Conservation (phyloP, 2,888 invertebrate genomes). For the Laothoe populi region DNA sequence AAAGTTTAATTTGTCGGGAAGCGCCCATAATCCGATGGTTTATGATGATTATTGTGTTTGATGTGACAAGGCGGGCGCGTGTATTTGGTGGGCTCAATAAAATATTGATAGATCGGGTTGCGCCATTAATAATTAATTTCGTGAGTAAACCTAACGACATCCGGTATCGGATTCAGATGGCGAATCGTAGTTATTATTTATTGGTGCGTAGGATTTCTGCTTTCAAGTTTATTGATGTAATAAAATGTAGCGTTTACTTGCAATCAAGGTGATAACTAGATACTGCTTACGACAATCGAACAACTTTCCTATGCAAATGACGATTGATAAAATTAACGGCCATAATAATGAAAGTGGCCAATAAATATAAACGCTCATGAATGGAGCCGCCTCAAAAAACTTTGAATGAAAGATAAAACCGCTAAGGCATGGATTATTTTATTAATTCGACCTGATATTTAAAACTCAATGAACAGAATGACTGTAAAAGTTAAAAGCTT, state of each 20-base stretch:
- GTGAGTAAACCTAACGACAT: conserved; percentile 51
- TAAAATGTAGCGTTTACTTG: conserved; percentile 48
- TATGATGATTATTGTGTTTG: conserved; percentile 49
- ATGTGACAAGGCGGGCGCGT: conserved; percentile 46
- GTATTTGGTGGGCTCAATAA: conserved; percentile 46
- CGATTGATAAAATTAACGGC: conserved; percentile 42
- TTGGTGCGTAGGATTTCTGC: conserved; percentile 50
- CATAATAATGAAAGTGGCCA: conserved; percentile 38
- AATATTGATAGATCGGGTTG: conserved; percentile 47
- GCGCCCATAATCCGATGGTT: conserved; percentile 45
- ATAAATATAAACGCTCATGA: conserved; percentile 36
- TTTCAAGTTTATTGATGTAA: conserved; percentile 55
- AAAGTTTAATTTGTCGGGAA: conserved; percentile 42
- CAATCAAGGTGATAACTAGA: conserved; percentile 43
- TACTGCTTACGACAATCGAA: conserved; percentile 37
- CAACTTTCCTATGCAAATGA: conserved; percentile 50
- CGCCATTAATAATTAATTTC: conserved; percentile 49
- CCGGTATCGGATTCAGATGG: conserved; percentile 49
- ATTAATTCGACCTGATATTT: conserved; percentile 42
- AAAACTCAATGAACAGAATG: conserved; percentile 40
- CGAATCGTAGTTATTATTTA: conserved; percentile 45
- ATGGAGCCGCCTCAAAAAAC: conserved; percentile 36
- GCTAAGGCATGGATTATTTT: conserved; percentile 31
- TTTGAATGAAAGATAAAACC: conserved; percentile 32
- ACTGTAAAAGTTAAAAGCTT: conserved; percentile 50